Percentiles rank a stretch among this genome's conserved stretches.
Evolutionary conservation across 2,113 vertebrate species (phyloP).

Genomic region (Pitta sordida): DNA sequence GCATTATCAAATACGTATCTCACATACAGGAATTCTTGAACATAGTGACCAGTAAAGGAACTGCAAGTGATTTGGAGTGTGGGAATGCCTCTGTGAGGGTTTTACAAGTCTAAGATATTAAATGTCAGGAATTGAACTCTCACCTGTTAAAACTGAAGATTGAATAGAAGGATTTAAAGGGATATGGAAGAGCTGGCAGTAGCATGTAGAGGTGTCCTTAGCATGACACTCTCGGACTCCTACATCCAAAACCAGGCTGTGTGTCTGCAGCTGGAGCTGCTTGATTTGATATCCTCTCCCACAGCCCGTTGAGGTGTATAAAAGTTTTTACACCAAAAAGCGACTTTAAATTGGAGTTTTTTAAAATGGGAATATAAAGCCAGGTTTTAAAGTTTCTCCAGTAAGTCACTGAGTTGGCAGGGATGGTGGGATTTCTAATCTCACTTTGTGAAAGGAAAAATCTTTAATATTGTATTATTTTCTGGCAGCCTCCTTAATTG

Average conservation of each 20-base stretch:
- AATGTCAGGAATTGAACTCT: not conserved
- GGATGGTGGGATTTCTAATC: not conserved
- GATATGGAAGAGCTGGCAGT: not conserved
- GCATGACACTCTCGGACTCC: not conserved
- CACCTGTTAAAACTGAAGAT: not conserved
- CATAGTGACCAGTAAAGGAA: not conserved
- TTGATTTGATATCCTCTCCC: not conserved
- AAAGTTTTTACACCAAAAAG: not conserved
- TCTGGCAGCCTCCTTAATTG: constrained; percentile 46
- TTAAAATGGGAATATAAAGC: not conserved
- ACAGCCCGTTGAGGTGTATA: not conserved
- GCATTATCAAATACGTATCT: not conserved
- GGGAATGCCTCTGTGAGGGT: not conserved
- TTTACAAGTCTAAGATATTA: not conserved
- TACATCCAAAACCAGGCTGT: rapidly evolving
- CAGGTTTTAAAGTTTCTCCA: not conserved
- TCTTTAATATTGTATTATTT: not conserved
- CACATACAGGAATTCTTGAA: not conserved
- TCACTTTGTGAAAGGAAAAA: not conserved
- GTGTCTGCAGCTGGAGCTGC: not conserved
- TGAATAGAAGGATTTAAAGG: not conserved
- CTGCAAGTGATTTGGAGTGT: not conserved
- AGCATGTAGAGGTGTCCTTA: not conserved
- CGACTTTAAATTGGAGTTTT: not conserved
- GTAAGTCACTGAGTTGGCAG: not conserved